phyloP scores from a whole-genome alignment of 37 sponge, comb jelly and placozoan species.

The Hormiphora californensis region DNA sequence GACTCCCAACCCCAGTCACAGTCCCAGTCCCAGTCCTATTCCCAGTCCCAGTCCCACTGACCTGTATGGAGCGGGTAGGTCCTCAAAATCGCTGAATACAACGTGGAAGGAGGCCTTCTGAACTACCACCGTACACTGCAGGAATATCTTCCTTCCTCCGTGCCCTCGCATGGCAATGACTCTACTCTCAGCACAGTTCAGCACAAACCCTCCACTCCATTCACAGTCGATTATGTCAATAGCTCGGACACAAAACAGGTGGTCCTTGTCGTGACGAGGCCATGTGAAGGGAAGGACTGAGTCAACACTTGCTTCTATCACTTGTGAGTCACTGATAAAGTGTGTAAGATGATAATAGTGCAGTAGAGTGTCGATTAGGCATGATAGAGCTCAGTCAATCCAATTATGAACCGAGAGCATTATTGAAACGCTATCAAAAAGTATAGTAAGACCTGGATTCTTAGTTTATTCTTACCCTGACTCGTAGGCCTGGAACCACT shows the following conservation, averaged over 20 bases:
- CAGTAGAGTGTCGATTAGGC: too few relatives aligned
- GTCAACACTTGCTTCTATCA: slow-evolving; percentile 54
- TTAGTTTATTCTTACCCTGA: too few relatives aligned
- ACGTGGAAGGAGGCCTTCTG: neutral
- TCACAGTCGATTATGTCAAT: slow-evolving; percentile 68
- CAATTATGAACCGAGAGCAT: too few relatives aligned
- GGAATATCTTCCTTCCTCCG: slow-evolving; percentile 27
- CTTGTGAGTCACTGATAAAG: too few relatives aligned
- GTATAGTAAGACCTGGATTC: too few relatives aligned
- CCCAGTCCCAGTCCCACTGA: neutral
- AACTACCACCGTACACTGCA: slow-evolving; percentile 6
- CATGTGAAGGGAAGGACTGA: slow-evolving; percentile 83
- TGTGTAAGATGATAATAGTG: too few relatives aligned
- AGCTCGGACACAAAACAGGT: slow-evolving; percentile 55
- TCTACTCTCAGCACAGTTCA: slow-evolving; percentile 53
- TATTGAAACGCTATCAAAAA: too few relatives aligned
- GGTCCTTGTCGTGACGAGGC: slow-evolving; percentile 80
- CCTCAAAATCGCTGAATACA: neutral
- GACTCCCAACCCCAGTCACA: too few relatives aligned
- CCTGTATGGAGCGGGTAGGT: slow-evolving; percentile 8
- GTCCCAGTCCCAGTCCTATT: too few relatives aligned
- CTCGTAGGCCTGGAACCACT: slow-evolving; percentile 39
- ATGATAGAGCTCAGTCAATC: too few relatives aligned
- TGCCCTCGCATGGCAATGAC: slow-evolving; percentile 3
- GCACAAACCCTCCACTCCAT: slow-evolving; percentile 88